Percentiles rank a stretch among this genome's conserved stretches.
Conservation (phyloP, 2,888 invertebrate species). For the Orthosia cruda region DNA sequence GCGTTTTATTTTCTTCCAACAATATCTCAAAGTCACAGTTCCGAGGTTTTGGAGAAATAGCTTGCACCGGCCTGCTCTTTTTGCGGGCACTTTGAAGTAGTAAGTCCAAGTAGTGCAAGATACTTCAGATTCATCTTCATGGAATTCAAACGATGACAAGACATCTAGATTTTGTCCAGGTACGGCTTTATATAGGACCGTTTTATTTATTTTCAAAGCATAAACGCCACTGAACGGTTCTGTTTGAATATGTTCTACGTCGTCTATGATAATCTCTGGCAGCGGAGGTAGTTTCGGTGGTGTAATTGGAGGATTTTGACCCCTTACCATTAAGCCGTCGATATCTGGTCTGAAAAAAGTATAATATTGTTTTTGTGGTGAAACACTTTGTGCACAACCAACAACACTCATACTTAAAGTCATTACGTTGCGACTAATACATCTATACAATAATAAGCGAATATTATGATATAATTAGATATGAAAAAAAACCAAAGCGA, state of each 20-base stretch:
- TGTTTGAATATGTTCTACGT: conserved; percentile 36
- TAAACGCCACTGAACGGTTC: conserved; percentile 73
- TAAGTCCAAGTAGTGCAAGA: conserved; percentile 84
- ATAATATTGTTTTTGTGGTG: conserved; percentile 4
- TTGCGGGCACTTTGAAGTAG: conserved; percentile 84
- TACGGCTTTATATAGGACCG: conserved; percentile 79
- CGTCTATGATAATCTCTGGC: conserved; percentile 75
- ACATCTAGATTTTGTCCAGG: conserved; percentile 72
- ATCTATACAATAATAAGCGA: too few relatives aligned
- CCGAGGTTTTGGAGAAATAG: conserved; percentile 89
- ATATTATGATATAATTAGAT: too few relatives aligned
- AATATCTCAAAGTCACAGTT: conserved; percentile 87
- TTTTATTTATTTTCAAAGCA: conserved; percentile 85
- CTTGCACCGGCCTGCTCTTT: conserved; percentile 81
- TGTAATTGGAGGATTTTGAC: conserved; percentile 78
- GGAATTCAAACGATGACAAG: conserved; percentile 68
- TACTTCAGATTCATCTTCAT: conserved; percentile 77
- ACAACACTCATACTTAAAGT: background rate
- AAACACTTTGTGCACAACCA: background rate
- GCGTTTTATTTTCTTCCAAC: conserved; percentile 87
- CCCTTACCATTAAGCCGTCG: conserved; percentile 79
- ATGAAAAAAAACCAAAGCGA: background rate
- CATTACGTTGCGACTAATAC: too few relatives aligned
- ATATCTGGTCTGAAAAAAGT: conserved; percentile 79
- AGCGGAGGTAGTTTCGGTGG: conserved; percentile 74